Evolutionary conservation across 2,113 vertebrate genomes (phyloP).

Genomic region (Dascyllus trimaculatus): DNA sequence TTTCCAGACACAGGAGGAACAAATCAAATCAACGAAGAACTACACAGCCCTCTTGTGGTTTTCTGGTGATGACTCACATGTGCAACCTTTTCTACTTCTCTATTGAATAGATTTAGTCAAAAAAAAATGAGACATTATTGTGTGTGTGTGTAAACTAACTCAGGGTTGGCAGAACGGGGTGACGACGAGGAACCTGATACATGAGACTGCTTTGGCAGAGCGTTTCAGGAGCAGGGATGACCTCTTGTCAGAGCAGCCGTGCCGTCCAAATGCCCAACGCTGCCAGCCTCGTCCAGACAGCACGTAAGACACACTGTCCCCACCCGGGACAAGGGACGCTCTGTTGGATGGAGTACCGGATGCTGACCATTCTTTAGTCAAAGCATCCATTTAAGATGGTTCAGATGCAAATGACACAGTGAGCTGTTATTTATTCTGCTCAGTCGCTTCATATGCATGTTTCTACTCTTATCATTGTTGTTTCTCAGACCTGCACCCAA

Average conservation of each 20-base stretch:
- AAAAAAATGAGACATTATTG: not conserved
- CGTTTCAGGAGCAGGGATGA: conserved; percentile 55
- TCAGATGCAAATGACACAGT: conserved; percentile 16
- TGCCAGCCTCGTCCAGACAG: conserved; percentile 40
- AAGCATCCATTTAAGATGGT: conserved; percentile 34
- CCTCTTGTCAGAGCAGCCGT: conserved; percentile 30
- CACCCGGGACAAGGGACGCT: conserved; percentile 10
- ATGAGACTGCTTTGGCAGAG: not conserved
- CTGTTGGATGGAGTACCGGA: conserved; percentile 16
- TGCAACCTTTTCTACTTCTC: not conserved
- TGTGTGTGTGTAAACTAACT: not conserved
- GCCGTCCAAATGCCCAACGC: not conserved
- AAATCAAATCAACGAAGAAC: conserved; percentile 12
- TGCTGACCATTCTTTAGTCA: conserved; percentile 25
- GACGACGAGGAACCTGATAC: conserved; percentile 13
- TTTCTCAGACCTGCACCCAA: conserved; percentile 48
- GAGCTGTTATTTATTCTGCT: not conserved
- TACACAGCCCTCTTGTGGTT: not conserved
- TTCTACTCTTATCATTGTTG: not conserved
- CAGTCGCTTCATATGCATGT: not conserved
- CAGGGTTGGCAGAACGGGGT: conserved; percentile 47
- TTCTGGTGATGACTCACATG: conserved; percentile 33
- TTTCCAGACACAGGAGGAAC: conserved; percentile 53
- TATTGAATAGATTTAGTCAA: not conserved
- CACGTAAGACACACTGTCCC: conserved; percentile 53